Percentiles rank a stretch among this genome's conserved stretches.
phyloP scores from a whole-genome alignment of 2,797 vertebrate genomes.

The Mionectes olivaceus region DNA sequence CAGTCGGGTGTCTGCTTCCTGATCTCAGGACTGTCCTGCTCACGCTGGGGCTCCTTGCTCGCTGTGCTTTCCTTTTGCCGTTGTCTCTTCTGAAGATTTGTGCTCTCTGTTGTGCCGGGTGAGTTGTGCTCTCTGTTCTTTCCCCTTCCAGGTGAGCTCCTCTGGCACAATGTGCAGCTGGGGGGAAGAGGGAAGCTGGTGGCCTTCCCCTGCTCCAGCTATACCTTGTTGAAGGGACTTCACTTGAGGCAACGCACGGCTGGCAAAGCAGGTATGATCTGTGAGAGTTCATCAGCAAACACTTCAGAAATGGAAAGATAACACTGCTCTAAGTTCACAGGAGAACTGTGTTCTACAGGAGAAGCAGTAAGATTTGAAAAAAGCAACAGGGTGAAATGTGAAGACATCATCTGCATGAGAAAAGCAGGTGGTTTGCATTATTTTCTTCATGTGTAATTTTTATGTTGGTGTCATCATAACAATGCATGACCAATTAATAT shows the following conservation, averaged over 20 bases:
- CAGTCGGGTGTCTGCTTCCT: not conserved
- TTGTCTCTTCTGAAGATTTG: not conserved
- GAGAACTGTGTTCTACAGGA: not conserved
- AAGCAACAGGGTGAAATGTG: not conserved
- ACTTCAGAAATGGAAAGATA: not conserved
- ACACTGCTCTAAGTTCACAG: not conserved
- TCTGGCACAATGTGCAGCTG: not conserved
- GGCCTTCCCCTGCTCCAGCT: not conserved
- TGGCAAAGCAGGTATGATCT: not conserved
- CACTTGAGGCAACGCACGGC: rapidly evolving
- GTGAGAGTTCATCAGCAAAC: not conserved
- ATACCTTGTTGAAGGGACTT: not conserved
- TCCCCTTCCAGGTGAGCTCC: not conserved
- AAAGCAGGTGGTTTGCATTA: not conserved
- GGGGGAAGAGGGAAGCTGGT: not conserved
- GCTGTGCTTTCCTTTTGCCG: not conserved
- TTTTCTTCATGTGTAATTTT: not conserved
- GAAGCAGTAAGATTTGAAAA: not conserved
- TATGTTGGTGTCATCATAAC: not conserved
- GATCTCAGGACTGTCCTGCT: not conserved
- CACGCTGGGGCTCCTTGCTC: rapidly evolving
- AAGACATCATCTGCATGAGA: not conserved
- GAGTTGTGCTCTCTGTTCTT: slow-evolving; percentile 9
- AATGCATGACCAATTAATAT: not conserved
- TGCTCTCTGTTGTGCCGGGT: not conserved